These are phyloP conservation scores for Gymnothorax reevesii DNA, from an alignment of 2,797 vertebrate species.

Conservation along the genomic window DNA sequence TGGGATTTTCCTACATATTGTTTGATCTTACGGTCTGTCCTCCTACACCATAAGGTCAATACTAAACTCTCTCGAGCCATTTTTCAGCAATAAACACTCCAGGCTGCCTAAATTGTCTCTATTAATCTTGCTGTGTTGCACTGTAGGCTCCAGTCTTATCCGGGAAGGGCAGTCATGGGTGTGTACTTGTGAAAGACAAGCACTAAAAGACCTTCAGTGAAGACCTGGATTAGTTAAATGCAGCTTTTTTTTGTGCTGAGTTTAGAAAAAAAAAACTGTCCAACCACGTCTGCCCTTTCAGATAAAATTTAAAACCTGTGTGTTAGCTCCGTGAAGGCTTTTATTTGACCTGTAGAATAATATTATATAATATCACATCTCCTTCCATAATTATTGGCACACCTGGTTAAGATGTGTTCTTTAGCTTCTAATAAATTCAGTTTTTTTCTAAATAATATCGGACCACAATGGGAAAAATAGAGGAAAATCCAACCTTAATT, in stretches of 20 bases:
- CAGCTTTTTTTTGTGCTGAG: not conserved
- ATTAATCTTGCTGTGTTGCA: not conserved
- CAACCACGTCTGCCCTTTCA: not conserved
- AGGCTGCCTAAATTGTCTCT: not conserved
- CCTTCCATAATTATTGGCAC: too few species aligned
- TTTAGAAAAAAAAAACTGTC: not conserved
- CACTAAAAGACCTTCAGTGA: not conserved
- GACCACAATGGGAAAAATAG: too few species aligned
- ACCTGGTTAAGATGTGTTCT: too few species aligned
- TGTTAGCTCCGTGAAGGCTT: not conserved
- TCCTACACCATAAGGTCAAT: not conserved
- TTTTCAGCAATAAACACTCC: constrained; percentile 3
- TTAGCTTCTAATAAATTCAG: too few species aligned
- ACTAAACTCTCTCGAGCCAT: not conserved
- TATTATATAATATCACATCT: too few species aligned
- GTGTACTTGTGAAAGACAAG: not conserved
- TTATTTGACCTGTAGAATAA: too few species aligned
- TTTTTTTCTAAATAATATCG: too few species aligned
- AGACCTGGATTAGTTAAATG: not conserved
- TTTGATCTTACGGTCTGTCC: not conserved
- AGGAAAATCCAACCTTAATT: too few species aligned
- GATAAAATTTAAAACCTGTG: not conserved
- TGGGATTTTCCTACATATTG: not conserved
- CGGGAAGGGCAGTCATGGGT: not conserved
- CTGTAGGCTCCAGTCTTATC: not conserved